Conservation (phyloP, 1,140 invertebrate species). For the Hirudo medicinalis region DNA sequence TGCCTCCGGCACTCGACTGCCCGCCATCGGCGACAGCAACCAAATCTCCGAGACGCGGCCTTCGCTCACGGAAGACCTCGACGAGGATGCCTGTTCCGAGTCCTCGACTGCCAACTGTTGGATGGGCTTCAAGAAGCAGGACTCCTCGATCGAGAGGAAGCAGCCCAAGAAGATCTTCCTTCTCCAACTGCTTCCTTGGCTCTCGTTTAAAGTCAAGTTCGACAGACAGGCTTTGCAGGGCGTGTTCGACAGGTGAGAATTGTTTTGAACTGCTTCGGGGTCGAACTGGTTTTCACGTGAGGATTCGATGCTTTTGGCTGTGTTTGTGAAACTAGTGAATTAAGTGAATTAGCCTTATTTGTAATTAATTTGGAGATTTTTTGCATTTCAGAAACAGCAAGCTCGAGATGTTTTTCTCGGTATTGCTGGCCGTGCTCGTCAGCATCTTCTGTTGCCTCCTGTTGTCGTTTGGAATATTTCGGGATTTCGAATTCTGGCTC, state of each 20-base stretch:
- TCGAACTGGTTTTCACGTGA: background rate
- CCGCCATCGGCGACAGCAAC: too few species aligned
- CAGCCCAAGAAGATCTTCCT: conserved; percentile 4
- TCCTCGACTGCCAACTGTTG: too few species aligned
- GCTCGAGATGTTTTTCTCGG: conserved; percentile 66
- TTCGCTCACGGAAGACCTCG: background rate
- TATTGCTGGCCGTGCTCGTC: conserved; percentile 70
- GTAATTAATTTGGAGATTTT: background rate
- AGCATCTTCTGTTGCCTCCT: conserved; percentile 69
- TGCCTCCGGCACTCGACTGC: too few species aligned
- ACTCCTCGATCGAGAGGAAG: background rate
- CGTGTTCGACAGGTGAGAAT: background rate
- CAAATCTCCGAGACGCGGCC: too few species aligned
- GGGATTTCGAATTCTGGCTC: conserved; percentile 82
- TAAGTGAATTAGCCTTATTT: too few species aligned
- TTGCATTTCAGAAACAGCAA: conserved; percentile 57
- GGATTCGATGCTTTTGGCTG: too few species aligned
- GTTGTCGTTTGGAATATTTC: conserved; percentile 70
- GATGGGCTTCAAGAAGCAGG: too few species aligned
- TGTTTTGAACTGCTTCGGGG: too few species aligned
- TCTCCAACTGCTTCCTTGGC: conserved; percentile 1
- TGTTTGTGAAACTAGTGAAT: too few species aligned
- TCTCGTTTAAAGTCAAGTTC: conserved; percentile 3
- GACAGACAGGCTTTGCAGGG: conserved; percentile 4
- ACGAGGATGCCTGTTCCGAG: background rate